These are phyloP conservation scores for Hyposoter dolosus DNA, from an alignment of 2,888 invertebrate species.

Conservation along the genomic window DNA sequence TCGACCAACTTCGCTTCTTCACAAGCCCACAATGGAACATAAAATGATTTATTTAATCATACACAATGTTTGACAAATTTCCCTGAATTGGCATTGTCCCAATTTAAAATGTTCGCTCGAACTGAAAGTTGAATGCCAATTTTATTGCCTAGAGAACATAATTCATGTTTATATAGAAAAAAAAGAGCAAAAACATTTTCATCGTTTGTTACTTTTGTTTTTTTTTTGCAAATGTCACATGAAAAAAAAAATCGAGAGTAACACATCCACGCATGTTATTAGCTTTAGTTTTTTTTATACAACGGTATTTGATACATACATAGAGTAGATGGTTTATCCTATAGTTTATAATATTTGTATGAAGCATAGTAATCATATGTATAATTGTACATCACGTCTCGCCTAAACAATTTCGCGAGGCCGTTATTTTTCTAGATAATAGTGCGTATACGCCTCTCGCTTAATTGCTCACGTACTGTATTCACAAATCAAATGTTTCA, in stretches of 20 bases:
- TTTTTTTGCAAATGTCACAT: constrained; percentile 17
- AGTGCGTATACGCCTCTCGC: constrained; percentile 40
- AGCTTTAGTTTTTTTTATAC: constrained; percentile 53
- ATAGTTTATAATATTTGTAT: constrained; percentile 62
- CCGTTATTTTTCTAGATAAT: constrained; percentile 34
- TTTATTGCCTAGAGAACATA: neutral
- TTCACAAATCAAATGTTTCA: constrained; percentile 45
- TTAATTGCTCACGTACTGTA: constrained; percentile 23
- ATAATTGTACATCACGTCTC: constrained; percentile 69
- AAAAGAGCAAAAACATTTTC: neutral
- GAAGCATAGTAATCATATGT: constrained; percentile 66
- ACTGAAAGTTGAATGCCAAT: neutral
- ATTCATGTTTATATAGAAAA: neutral
- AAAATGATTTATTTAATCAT: neutral
- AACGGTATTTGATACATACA: constrained; percentile 67
- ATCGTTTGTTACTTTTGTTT: neutral
- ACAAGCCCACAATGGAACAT: neutral
- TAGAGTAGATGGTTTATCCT: constrained; percentile 57
- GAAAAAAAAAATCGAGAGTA: neutral
- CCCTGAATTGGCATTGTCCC: neutral
- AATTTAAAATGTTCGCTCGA: neutral
- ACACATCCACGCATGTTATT: neutral
- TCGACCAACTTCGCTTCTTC: neutral
- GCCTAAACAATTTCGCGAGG: constrained; percentile 48
- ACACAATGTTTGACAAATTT: neutral